Evolutionary conservation across 2,113 vertebrate species (phyloP).

Genomic region (Percina caprodes): DNA sequence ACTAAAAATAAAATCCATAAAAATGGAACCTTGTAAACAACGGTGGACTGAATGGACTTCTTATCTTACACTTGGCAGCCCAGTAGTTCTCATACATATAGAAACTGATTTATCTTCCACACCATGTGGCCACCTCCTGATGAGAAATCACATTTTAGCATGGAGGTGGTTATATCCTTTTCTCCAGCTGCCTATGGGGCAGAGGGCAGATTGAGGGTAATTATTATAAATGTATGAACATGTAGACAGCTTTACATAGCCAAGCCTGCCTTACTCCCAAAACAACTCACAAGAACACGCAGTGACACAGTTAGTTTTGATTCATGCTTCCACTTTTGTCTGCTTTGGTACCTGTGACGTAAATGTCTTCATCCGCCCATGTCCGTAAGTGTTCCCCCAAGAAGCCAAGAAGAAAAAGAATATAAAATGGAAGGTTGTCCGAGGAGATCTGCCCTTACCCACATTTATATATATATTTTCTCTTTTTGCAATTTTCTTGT

Average conservation of each 20-base stretch:
- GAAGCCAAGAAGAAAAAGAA: too few species aligned
- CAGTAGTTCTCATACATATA: conserved; percentile 64
- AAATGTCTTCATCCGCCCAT: too few species aligned
- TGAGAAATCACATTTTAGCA: conserved; percentile 70
- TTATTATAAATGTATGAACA: conserved; percentile 75
- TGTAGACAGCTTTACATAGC: conserved; percentile 65
- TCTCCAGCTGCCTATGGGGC: conserved; percentile 61
- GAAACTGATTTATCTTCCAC: conserved; percentile 73
- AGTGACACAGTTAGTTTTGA: conserved; percentile 21
- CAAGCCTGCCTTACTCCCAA: conserved; percentile 23
- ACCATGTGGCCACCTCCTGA: conserved; percentile 71
- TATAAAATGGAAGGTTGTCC: too few species aligned
- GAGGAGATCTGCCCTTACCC: too few species aligned
- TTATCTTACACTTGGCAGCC: conserved; percentile 57
- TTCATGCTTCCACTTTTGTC: too few species aligned
- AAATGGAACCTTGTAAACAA: conserved; percentile 71
- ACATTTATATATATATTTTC: too few species aligned
- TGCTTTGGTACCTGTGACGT: too few species aligned
- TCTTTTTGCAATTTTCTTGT: too few species aligned
- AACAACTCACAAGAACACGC: conserved; percentile 35
- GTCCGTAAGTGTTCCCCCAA: too few species aligned
- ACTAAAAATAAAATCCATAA: conserved; percentile 67
- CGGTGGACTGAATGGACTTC: conserved; percentile 52
- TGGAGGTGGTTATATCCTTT: conserved; percentile 63
- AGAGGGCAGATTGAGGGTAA: conserved; percentile 74